A percentile compares a stretch with the other conserved stretches of the same genome.
phyloP scores from a whole-genome alignment of 2,113 vertebrate genomes.

The Monopterus albus region DNA sequence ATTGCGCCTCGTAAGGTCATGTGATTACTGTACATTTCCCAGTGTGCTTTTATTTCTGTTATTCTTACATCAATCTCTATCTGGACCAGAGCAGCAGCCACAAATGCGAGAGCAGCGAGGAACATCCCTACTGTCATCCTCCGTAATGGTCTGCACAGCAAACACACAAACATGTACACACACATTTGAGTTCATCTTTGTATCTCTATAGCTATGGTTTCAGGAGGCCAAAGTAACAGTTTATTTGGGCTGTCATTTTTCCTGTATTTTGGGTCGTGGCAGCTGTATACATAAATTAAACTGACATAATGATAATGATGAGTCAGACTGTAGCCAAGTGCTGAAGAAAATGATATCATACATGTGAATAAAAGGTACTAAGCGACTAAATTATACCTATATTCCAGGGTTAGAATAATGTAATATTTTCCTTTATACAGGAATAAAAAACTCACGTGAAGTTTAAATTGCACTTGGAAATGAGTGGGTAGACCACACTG shows the following conservation, averaged over 20 bases:
- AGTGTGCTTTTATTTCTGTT: neutral
- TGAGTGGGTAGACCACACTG: conserved; percentile 87
- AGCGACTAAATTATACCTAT: too few species aligned
- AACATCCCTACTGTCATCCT: conserved; percentile 96
- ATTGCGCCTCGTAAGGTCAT: neutral
- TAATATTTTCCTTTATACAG: too few species aligned
- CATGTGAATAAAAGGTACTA: too few species aligned
- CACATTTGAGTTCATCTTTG: neutral
- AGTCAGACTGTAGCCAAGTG: too few species aligned
- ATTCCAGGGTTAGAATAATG: too few species aligned
- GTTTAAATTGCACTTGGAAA: conserved; percentile 89
- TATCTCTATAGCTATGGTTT: too few species aligned
- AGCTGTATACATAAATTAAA: too few species aligned
- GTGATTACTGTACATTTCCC: neutral
- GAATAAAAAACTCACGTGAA: conserved; percentile 90
- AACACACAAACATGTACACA: conserved; percentile 6
- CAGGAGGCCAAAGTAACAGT: too few species aligned
- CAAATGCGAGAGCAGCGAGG: conserved; percentile 89
- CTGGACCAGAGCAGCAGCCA: conserved; percentile 90
- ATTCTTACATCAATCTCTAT: conserved; percentile 91
- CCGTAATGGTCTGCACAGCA: conserved; percentile 84
- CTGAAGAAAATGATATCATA: too few species aligned
- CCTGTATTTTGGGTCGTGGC: too few species aligned
- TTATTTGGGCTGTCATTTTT: too few species aligned
- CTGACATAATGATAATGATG: too few species aligned